Evolutionary conservation across 2,113 vertebrate species (phyloP).

Genomic region (Osmerus mordax): DNA sequence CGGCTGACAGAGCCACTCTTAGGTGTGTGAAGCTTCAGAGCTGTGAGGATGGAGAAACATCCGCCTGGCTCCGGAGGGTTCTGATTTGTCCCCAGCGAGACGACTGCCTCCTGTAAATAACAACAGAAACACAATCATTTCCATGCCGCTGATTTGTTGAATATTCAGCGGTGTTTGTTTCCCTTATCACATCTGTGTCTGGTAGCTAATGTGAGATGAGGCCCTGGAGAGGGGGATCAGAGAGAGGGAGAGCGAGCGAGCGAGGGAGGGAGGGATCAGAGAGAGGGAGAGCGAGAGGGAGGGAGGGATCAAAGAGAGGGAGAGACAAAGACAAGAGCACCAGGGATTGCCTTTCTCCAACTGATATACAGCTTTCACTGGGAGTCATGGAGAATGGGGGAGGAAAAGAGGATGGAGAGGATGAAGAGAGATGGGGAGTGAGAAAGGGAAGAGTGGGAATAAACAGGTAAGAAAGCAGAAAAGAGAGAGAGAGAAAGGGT

Average conservation of each 20-base stretch:
- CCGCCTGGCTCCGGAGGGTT: not conserved
- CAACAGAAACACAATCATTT: conserved; percentile 22
- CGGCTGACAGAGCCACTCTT: too few relatives aligned
- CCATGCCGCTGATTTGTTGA: conserved; percentile 8
- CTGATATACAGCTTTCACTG: not conserved
- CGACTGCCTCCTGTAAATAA: conserved; percentile 15
- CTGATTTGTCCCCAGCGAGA: not conserved
- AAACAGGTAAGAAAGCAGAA: conserved; percentile 1
- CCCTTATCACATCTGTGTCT: conserved; percentile 26
- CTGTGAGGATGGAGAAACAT: not conserved
- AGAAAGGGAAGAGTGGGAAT: not conserved
- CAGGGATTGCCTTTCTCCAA: not conserved
- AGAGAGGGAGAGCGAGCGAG: conserved; percentile 4
- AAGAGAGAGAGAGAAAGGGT: conserved; percentile 29
- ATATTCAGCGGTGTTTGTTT: conserved; percentile 24
- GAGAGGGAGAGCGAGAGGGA: not conserved
- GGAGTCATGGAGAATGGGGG: not conserved
- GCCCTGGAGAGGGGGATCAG: not conserved
- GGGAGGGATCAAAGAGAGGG: not conserved
- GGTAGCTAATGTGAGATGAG: conserved; percentile 20
- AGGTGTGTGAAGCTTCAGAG: too few relatives aligned
- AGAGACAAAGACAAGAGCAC: not conserved
- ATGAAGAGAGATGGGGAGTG: not conserved
- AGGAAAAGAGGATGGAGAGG: not conserved
- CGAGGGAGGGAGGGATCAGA: not conserved